Base-by-base conservation (phyloP, 2,888 invertebrate species). In the Saturnia pavonia region DNA sequence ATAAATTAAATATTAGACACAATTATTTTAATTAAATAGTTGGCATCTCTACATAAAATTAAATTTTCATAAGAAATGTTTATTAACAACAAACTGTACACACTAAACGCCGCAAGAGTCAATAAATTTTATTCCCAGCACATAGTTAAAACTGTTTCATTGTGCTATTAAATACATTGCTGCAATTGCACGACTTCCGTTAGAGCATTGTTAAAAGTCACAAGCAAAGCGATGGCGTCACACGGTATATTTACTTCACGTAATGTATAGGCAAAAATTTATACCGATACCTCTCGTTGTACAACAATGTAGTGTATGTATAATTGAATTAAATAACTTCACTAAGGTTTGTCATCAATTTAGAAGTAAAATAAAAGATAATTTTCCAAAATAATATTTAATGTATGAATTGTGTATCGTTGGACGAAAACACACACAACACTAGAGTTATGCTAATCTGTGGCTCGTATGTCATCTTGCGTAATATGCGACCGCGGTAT, bases 391-490 rank as follows among this genome's bases (percentile, higher is more conserved):
- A 60, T 3, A 25, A 60, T 25, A 60, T 27, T 60, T 27, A 1
- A 27, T 12, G 27, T 27, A 60, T 14, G n/a, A 42, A 3, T 66
- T 72, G 74, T 79, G 69, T 45, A 69, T 60, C 67, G 65, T 19
- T 27, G 71, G 40, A 45, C 69, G 34, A 69, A 69, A 69, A 76
- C 72, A n/a, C n/a, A n/a, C 72, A 75, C 89, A 83, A 71, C 90
- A 84, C 91, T 92, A 87, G 76, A 75, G 86, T 85, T 88, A 92
- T 91, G 91, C 88, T 92, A 92, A 92, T 92, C 90, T 88, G 86
- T 82, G 82, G 87, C 88, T 90, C 87, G 87, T 89, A 90, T 91
- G 90, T 90, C 90, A 88, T 91, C 91, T 92, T 92, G 90, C 92
- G 92, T 91, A 93, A 92, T 92, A 91, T 89, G 91, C 91, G 86